Percentiles rank a stretch among this genome's conserved stretches.
Evolutionary conservation across 2,888 invertebrate species (phyloP).

Genomic region (Acleris literana): DNA sequence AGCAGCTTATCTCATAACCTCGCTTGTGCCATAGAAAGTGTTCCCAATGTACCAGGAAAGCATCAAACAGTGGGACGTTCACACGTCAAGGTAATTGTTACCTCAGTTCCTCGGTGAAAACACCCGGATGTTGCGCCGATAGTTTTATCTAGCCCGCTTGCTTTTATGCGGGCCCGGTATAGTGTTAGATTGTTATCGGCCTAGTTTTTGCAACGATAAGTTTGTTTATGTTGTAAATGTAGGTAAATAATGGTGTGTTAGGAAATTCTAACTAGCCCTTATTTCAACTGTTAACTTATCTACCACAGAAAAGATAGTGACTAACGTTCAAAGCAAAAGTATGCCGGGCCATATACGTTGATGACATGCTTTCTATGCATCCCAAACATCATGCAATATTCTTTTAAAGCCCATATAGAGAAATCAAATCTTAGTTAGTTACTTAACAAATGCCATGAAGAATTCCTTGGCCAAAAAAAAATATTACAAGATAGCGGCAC

Average conservation of each 20-base stretch:
- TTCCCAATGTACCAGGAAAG: conserved; percentile 62
- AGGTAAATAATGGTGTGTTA: conserved; percentile 16
- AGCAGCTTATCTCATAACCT: not conserved
- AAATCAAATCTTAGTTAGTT: no score
- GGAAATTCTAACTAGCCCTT: not conserved
- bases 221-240: conserved; percentile 28
- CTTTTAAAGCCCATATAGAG: no score
- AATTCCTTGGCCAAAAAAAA: no score
- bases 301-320: not conserved
- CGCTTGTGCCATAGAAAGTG: conserved; percentile 56
- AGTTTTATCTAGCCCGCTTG: conserved; percentile 64
- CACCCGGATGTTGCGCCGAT: conserved; percentile 69
- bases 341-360: not conserved
- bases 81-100: conserved; percentile 68
- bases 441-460: no score
- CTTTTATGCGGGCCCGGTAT: conserved; percentile 57
- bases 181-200: conserved; percentile 41
- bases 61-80: conserved; percentile 61
- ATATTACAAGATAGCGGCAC: not conserved
- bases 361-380: not conserved
- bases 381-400: not conserved
- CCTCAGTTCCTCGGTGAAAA: conserved; percentile 68
- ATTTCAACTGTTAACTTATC: not conserved
- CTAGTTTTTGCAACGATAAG: conserved; percentile 44
- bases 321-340: not conserved